A percentile compares a stretch with the other conserved stretches of the same genome.
These are phyloP conservation scores for Redunca redunca DNA, from an alignment of 2,113 vertebrate species.

Conservation along the genomic window DNA sequence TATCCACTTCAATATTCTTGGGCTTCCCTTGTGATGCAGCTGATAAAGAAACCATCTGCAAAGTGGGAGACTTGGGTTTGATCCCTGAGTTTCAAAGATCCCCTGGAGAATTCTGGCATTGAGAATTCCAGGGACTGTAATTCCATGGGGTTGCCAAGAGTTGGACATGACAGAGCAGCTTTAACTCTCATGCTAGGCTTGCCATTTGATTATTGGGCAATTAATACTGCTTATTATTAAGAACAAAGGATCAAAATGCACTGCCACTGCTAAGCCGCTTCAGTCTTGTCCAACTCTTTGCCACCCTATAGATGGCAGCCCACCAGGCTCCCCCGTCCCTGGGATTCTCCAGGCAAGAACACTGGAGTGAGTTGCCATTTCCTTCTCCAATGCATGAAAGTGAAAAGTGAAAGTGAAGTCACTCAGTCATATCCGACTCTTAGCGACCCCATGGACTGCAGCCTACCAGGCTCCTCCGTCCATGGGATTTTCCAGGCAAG, in stretches of 20 bases:
- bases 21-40: background rate
- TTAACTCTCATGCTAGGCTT: background rate
- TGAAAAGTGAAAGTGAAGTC: too few relatives aligned
- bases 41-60: background rate
- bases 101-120: background rate
- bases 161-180: background rate
- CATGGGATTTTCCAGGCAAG: too few relatives aligned
- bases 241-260: background rate
- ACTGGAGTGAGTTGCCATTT: too few relatives aligned
- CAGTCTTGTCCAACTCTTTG: too few relatives aligned
- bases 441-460: too few relatives aligned
- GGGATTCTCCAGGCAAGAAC: too few relatives aligned
- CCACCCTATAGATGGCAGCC: too few relatives aligned
- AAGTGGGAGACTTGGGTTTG: background rate
- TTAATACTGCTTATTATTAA: background rate
- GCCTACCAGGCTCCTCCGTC: too few relatives aligned
- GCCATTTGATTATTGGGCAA: background rate
- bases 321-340: too few relatives aligned
- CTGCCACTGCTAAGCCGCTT: too few relatives aligned
- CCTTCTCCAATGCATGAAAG: too few relatives aligned
- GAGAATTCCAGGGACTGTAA: background rate
- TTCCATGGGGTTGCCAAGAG: background rate
- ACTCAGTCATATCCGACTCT: too few relatives aligned
- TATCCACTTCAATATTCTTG: background rate
- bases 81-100: background rate